phyloP scores from a whole-genome alignment of 2,888 invertebrate species.

The Agelastica alni region DNA sequence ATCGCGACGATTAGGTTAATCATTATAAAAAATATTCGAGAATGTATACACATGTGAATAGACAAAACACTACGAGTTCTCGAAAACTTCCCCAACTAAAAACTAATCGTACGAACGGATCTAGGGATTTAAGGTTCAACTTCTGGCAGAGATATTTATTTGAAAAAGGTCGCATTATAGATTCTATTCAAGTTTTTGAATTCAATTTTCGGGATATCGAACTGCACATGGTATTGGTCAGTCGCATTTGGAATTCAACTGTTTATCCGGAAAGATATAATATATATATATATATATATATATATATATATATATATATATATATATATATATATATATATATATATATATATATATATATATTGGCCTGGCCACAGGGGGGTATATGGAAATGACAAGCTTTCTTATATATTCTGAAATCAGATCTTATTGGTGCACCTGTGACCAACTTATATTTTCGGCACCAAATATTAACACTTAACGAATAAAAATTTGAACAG shows the following conservation, averaged over 20 bases:
- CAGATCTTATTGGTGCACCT: constrained; percentile 55
- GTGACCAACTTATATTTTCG: constrained; percentile 44
- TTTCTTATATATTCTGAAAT: constrained; percentile 56
- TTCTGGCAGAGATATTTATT: constrained; percentile 39
- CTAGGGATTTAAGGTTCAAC: constrained; percentile 24
- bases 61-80: too few species aligned
- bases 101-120: constrained; percentile 1
- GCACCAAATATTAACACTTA: constrained; percentile 53
- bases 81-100: background rate
- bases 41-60: too few species aligned
- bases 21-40: too few species aligned
- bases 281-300: too few species aligned
- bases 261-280: constrained; percentile 56
- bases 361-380: constrained; percentile 52
- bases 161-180: constrained; percentile 51
- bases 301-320: too few species aligned
- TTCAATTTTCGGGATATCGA: constrained; percentile 59
- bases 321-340: too few species aligned
- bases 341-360: too few species aligned
- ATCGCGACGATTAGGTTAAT: too few species aligned
- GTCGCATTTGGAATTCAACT: constrained; percentile 58
- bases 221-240: constrained; percentile 57
- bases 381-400: constrained; percentile 55
- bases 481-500: constrained; percentile 35
- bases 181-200: constrained; percentile 59